Base-by-base conservation (phyloP, 2,113 vertebrate species). In the Trematocara zebra region DNA sequence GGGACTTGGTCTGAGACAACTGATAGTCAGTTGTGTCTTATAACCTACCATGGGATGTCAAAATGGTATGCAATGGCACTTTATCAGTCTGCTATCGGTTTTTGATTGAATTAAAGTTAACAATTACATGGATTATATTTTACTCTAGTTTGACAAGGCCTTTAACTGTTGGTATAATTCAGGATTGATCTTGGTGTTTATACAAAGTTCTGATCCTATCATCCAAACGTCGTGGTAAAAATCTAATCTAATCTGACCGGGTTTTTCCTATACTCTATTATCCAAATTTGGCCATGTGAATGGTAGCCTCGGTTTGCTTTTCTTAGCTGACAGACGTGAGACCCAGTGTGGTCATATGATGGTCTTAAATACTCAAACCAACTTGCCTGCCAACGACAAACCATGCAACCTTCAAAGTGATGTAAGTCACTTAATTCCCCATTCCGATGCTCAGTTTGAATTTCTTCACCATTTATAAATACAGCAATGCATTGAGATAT, bases 241-340 rank as follows among this genome's bases (percentile, higher is more conserved):
- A 53, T 53, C 1, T 2, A 11, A 20, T 11, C n/a, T 53, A 20
- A 11, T 53, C 51, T 53, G 1, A 11, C 52, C 0, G 0, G 51
- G 51, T 53, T 53, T 53, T 53, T 53, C 51, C n/a, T 53, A 20
- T 53, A 53, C 0, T 53, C n/a, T 6, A 11, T 53, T 53, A 53
- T 53, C 9, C 10, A 20, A 53, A 53, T 53, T 53, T 53, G n/a
- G 1, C 5, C 51, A 53, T 11, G n/a, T 53, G n/a, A 53, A 53
- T 53, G 5, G n/a, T 53, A 53, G 51, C 51, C 51, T 53, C n/a
- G 1, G 51, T 53, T 53, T 53, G 9, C 51, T 11, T 20, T 20
- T 53, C 51, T 53, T 20, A 53, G 51, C 51, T 53, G 51, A 53
- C 51, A 53, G 51, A 53, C n/a, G 0, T 20, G 51, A 53, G n/a